A percentile compares a stretch with the other conserved stretches of the same genome.
These are phyloP conservation scores for Callinectes sapidus DNA, from an alignment of 2,888 invertebrate genomes.

Conservation along the genomic window DNA sequence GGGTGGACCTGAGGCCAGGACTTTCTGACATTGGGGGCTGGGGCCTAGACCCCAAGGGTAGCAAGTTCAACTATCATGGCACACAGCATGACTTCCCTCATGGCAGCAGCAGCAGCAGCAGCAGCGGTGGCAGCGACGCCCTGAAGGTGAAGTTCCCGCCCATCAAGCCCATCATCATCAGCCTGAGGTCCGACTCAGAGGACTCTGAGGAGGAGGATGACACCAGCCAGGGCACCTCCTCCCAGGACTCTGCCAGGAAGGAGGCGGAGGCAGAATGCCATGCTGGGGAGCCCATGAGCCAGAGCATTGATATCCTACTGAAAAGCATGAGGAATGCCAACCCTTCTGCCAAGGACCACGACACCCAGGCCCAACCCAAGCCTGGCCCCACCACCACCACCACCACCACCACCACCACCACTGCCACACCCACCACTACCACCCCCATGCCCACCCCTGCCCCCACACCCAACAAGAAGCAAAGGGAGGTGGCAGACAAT, in stretches of 20 bases:
- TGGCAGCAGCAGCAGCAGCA: no score
- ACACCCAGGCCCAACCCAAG: neutral
- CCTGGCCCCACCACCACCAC: neutral
- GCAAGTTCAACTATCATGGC: conserved; percentile 51
- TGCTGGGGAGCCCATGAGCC: neutral
- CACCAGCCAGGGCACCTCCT: neutral
- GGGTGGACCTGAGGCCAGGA: neutral
- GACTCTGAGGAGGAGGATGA: conserved; percentile 38
- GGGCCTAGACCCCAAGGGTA: conserved; percentile 63
- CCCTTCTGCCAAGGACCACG: neutral
- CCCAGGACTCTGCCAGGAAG: neutral
- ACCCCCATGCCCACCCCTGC: neutral
- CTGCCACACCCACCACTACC: no score
- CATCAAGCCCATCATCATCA: conserved; percentile 63
- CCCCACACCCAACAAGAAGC: neutral
- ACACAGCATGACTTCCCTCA: neutral
- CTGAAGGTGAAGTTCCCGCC: conserved; percentile 59
- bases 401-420: neutral
- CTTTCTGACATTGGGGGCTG: conserved; percentile 65
- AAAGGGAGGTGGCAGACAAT: neutral
- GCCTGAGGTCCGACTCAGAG: conserved; percentile 49
- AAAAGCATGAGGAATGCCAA: conserved; percentile 55
- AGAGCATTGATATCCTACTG: conserved; percentile 51
- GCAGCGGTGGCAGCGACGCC: neutral
- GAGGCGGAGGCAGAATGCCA: neutral